phyloP scores from a whole-genome alignment of 2,888 invertebrate species.

The Liposcelis brunnea region DNA sequence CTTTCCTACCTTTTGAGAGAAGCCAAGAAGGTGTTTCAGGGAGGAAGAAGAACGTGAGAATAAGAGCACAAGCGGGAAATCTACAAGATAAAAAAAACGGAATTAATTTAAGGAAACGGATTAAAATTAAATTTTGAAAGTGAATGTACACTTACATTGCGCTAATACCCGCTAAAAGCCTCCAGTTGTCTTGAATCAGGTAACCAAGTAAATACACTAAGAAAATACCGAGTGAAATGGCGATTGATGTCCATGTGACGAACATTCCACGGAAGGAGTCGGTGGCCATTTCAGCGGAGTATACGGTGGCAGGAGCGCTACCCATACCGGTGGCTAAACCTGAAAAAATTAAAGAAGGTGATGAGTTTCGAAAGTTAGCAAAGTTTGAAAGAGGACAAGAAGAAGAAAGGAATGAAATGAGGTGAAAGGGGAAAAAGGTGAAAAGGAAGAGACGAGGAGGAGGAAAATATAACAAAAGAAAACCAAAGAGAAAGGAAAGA shows the following conservation, averaged over 20 bases:
- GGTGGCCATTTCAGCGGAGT: conserved; percentile 34
- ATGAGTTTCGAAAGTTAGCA: no score
- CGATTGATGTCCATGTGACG: conserved; percentile 35
- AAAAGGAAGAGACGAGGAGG: no score
- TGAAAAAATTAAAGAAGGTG: conserved; percentile 18
- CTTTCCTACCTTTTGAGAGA: conserved; percentile 27
- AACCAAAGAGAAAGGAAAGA: no score
- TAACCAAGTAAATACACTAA: conserved; percentile 34
- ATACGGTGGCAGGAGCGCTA: conserved; percentile 35
- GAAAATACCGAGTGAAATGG: conserved; percentile 33
- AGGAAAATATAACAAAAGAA: no score
- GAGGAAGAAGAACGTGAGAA: conserved; percentile 26
- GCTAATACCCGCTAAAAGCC: conserved; percentile 12
- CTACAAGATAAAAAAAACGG: no score
- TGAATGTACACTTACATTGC: background rate
- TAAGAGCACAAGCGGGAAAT: conserved; percentile 27
- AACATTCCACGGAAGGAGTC: conserved; percentile 31
- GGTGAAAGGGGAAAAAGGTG: no score
- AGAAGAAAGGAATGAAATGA: no score
- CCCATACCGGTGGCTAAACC: conserved; percentile 35
- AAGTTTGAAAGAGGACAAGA: no score
- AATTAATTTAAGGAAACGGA: no score
- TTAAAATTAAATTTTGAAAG: no score
- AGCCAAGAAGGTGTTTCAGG: conserved; percentile 40
- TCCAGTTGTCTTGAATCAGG: conserved; percentile 25